Conservation (phyloP, 1,140 invertebrate species). For the Melipona quadrifasciata region DNA sequence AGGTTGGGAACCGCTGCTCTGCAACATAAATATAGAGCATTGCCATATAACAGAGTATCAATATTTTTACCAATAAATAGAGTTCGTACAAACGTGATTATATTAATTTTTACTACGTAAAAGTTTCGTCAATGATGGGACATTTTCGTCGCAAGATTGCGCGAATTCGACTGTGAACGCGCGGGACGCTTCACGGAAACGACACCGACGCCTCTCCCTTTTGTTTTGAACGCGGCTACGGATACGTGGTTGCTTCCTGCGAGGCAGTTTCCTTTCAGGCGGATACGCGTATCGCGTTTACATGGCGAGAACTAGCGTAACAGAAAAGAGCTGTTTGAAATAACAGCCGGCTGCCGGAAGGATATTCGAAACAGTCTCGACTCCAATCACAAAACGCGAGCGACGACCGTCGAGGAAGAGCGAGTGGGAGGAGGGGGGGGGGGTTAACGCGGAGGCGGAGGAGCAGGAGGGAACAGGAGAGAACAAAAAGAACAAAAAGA, state of each 20-base stretch:
- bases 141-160: conserved; percentile 13
- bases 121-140: background rate
- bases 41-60: no score
- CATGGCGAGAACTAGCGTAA: conserved; percentile 44
- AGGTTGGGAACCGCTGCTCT: no score
- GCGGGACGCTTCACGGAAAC: conserved; percentile 43
- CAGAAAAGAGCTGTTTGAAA: conserved; percentile 56
- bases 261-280: conserved; percentile 51
- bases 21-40: no score
- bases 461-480: background rate
- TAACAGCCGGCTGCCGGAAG: conserved; percentile 60
- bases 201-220: conserved; percentile 10
- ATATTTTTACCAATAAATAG: no score
- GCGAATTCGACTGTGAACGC: background rate
- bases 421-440: no score
- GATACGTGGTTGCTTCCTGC: conserved; percentile 58
- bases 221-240: conserved; percentile 50
- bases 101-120: no score
- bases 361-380: conserved; percentile 59
- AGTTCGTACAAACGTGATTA: no score
- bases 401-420: background rate
- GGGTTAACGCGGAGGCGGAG: background rate
- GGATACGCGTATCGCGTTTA: conserved; percentile 59
- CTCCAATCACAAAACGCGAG: conserved; percentile 59
- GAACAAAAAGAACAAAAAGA: background rate